Percentiles rank a stretch among this genome's conserved stretches.
phyloP scores from a whole-genome alignment of 1,140 invertebrate genomes.

The Cyphomyrmex costatus region DNA sequence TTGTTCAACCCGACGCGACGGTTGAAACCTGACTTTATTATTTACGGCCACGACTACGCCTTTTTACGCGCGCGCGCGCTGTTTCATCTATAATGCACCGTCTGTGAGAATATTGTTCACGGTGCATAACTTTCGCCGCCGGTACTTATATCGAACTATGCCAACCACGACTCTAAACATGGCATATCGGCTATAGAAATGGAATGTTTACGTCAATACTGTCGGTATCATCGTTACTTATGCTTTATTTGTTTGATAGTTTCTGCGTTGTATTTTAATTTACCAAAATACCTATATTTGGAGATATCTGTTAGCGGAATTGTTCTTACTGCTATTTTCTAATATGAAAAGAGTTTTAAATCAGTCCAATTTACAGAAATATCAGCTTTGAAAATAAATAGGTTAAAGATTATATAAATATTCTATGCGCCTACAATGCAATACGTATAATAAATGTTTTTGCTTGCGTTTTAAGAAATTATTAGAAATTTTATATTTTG shows the following conservation, averaged over 20 bases:
- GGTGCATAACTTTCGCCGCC: slow-evolving; percentile 43
- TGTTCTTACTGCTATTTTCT: not conserved
- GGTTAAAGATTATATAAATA: not conserved
- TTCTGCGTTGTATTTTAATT: not conserved
- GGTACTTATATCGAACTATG: not conserved
- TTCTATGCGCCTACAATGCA: no score
- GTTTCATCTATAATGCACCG: slow-evolving; percentile 55
- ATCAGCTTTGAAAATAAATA: not conserved
- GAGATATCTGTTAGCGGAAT: not conserved
- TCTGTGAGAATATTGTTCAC: slow-evolving; percentile 38
- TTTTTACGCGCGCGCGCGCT: not conserved
- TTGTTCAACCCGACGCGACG: slow-evolving; percentile 17
- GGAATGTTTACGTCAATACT: not conserved
- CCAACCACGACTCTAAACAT: not conserved
- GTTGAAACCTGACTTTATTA: slow-evolving; percentile 50
- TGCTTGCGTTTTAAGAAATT: no score
- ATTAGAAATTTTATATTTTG: no score
- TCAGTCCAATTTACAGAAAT: not conserved
- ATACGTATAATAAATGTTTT: no score
- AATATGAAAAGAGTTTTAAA: not conserved
- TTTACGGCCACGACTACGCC: slow-evolving; percentile 26
- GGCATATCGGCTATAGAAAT: slow-evolving; percentile 3
- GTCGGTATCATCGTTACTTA: not conserved
- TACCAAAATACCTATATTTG: not conserved
- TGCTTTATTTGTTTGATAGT: not conserved